Conservation (phyloP, 1,140 invertebrate species). For the Camponotus pennsylvanicus region DNA sequence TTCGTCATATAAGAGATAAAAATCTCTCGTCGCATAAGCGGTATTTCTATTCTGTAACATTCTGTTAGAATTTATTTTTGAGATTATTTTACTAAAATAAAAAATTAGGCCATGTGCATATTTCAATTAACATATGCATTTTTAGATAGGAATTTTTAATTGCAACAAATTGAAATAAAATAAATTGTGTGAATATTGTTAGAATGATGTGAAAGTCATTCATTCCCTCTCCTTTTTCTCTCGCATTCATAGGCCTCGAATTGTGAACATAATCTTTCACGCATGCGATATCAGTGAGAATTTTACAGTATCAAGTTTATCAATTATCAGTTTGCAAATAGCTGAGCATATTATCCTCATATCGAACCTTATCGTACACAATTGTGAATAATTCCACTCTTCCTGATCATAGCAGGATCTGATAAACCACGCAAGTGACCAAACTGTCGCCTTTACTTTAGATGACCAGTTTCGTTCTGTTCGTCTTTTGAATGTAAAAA, state of each 20-base stretch:
- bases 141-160: not conserved
- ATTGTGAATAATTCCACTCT: conserved; percentile 5
- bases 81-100: not conserved
- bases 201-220: not conserved
- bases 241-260: conserved; percentile 35
- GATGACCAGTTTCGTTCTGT: not conserved
- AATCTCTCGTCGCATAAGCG: too few species aligned
- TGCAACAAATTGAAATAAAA: not conserved
- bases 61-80: too few species aligned
- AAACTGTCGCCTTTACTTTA: not conserved
- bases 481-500: conserved; percentile 38
- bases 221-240: not conserved
- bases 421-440: not conserved
- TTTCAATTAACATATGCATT: not conserved
- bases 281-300: conserved; percentile 18
- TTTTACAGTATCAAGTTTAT: conserved; percentile 43
- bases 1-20: too few species aligned
- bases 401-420: not conserved
- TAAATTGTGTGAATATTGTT: conserved; percentile 12
- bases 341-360: conserved; percentile 23
- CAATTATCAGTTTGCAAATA: conserved; percentile 28
- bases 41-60: too few species aligned
- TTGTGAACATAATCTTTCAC: conserved; percentile 37
- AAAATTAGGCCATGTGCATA: conserved; percentile 8
- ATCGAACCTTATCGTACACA: conserved; percentile 35